A percentile compares a stretch with the other conserved stretches of the same genome.
These are phyloP conservation scores for Leptodactylus fallax DNA, from an alignment of 2,797 vertebrate species.

Conservation along the genomic window DNA sequence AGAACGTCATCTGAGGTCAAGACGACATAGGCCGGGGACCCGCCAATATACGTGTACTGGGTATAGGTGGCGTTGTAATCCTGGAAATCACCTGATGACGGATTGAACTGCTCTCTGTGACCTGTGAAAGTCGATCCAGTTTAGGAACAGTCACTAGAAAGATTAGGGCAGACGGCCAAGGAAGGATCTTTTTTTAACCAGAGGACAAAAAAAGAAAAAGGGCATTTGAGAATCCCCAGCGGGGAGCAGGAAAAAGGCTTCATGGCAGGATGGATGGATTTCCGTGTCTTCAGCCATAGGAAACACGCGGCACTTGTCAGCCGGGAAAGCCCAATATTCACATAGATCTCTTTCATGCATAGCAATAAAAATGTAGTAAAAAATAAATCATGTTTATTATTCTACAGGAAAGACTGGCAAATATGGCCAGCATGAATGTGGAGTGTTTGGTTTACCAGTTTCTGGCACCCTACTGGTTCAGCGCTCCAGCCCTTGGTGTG, in stretches of 20 bases:
- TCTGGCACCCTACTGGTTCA: not conserved
- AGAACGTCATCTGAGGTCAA: constrained; percentile 12
- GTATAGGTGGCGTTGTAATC: not conserved
- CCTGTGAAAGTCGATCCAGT: constrained; percentile 70
- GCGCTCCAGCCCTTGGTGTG: not conserved
- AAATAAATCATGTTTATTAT: not conserved
- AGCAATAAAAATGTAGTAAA: not conserved
- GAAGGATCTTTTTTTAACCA: constrained; percentile 32
- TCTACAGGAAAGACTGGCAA: not conserved
- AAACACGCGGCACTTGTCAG: not conserved
- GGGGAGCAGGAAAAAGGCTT: not conserved
- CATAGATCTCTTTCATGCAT: not conserved
- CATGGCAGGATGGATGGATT: not conserved
- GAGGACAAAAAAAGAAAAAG: not conserved
- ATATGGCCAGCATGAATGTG: not conserved
- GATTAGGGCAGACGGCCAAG: constrained; percentile 56
- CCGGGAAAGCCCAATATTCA: not conserved
- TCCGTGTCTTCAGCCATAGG: not conserved
- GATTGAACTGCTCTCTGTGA: not conserved
- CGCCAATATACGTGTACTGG: not conserved
- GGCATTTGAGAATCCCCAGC: constrained; percentile 2
- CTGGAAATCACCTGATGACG: constrained; percentile 20
- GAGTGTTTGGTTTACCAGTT: no score
- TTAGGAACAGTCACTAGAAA: constrained; percentile 59
- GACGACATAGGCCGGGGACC: not conserved